Evolutionary conservation across 2,888 invertebrate species (phyloP).

Genomic region (Mechanitis messenoides): DNA sequence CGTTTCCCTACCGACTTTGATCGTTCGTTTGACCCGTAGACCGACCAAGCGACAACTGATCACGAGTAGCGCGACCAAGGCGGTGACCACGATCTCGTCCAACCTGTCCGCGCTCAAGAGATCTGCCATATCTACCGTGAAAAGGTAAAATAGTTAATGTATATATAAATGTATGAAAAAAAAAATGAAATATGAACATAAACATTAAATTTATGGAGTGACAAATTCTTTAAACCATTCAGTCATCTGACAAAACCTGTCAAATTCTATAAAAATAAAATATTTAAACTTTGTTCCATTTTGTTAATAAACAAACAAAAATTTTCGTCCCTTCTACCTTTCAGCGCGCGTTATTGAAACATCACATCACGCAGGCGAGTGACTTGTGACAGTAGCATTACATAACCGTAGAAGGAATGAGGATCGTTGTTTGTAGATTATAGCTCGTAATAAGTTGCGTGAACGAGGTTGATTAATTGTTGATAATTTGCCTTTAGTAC

Average conservation of each 20-base stretch:
- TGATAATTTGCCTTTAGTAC: conserved; percentile 11
- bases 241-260: too few relatives aligned
- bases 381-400: conserved; percentile 34
- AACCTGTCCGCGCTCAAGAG: conserved; percentile 62
- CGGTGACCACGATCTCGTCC: conserved; percentile 45
- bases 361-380: conserved; percentile 53
- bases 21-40: conserved; percentile 39
- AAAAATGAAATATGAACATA: too few relatives aligned
- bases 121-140: conserved; percentile 63
- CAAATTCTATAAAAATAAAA: too few relatives aligned
- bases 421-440: conserved; percentile 32
- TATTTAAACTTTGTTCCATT: too few relatives aligned
- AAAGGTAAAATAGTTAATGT: conserved; percentile 46
- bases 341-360: conserved; percentile 56
- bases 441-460: conserved; percentile 20
- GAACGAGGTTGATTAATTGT: conserved; percentile 20
- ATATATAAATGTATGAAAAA: not conserved
- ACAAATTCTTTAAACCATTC: too few relatives aligned
- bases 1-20: too few relatives aligned
- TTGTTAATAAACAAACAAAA: conserved; percentile 33
- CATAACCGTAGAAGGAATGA: conserved; percentile 32
- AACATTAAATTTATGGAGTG: too few relatives aligned
- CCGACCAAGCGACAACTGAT: conserved; percentile 61
- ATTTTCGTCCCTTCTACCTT: conserved; percentile 63
- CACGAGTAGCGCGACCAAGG: conserved; percentile 63